A percentile compares a stretch with the other conserved stretches of the same genome.
These are phyloP conservation scores for Nibea albiflora DNA, from an alignment of 2,113 vertebrate species.

Conservation along the genomic window DNA sequence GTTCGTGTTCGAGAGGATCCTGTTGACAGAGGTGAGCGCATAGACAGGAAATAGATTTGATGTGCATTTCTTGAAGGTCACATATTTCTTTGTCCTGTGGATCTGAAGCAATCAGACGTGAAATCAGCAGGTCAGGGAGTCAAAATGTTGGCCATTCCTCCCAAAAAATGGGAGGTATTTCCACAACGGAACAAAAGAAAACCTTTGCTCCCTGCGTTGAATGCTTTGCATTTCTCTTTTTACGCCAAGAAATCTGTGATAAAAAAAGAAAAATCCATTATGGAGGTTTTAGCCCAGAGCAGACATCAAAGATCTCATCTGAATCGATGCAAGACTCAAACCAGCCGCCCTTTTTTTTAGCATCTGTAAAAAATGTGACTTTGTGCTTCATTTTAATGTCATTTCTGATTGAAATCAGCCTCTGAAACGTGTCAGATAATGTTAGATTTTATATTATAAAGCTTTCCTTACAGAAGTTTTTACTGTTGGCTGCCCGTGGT, in stretches of 20 bases:
- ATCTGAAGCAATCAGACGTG: not conserved
- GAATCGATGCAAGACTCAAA: not conserved
- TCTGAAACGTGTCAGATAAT: not conserved
- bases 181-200: not conserved
- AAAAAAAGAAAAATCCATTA: slow-evolving; percentile 37
- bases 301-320: slow-evolving; percentile 36
- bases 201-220: not conserved
- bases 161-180: not conserved
- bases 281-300: slow-evolving; percentile 4
- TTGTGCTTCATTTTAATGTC: slow-evolving; percentile 7
- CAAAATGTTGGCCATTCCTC: slow-evolving; percentile 1
- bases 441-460: not conserved
- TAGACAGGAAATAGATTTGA: not conserved
- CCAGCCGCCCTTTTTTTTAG: not conserved
- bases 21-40: no score
- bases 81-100: no score
- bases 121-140: not conserved
- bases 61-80: not conserved
- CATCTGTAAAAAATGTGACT: not conserved
- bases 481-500: no score
- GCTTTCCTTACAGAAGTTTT: not conserved
- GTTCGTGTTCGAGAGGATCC: not conserved
- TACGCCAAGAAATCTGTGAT: not conserved
- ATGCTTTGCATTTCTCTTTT: not conserved
- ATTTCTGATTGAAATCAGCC: slow-evolving; percentile 4